These are phyloP conservation scores for Malthinus flaveolus DNA, from an alignment of 2,888 invertebrate species.

Conservation along the genomic window DNA sequence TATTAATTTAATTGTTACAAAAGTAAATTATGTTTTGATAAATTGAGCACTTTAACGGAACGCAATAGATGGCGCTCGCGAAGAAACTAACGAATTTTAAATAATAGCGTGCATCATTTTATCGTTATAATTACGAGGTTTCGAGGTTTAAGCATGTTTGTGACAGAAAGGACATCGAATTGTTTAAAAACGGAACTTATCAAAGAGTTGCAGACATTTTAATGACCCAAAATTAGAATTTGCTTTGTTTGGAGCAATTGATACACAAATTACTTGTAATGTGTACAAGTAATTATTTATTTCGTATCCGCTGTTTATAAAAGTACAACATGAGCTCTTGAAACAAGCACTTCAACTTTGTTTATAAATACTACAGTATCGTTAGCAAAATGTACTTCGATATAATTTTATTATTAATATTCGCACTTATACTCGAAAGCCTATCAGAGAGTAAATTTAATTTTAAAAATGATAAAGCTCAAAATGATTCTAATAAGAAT, in stretches of 20 bases:
- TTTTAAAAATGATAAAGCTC: not conserved
- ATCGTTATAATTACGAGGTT: not conserved
- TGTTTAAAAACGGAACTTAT: constrained; percentile 10
- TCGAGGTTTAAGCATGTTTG: not conserved
- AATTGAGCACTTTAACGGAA: not conserved
- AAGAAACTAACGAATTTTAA: not conserved
- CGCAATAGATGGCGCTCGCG: not conserved
- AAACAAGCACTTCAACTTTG: not conserved
- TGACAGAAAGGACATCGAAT: constrained; percentile 1
- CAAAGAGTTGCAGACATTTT: constrained; percentile 10
- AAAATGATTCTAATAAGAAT: not conserved
- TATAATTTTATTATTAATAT: not conserved
- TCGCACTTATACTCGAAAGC: not conserved
- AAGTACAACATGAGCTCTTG: not conserved
- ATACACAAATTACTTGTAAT: not conserved
- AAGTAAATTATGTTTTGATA: too few relatives aligned
- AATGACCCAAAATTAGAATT: constrained; percentile 7
- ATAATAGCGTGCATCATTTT: not conserved
- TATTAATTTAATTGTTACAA: too few relatives aligned
- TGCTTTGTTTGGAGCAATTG: not conserved
- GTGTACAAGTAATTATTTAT: not conserved
- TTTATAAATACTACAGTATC: too few relatives aligned
- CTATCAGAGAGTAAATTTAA: constrained; percentile 4
- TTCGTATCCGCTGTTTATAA: not conserved
- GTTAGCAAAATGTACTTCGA: not conserved